Percentiles rank a stretch among this genome's conserved stretches.
Conservation (phyloP, 1,140 invertebrate species). For the Aporrectodea caliginosa region DNA sequence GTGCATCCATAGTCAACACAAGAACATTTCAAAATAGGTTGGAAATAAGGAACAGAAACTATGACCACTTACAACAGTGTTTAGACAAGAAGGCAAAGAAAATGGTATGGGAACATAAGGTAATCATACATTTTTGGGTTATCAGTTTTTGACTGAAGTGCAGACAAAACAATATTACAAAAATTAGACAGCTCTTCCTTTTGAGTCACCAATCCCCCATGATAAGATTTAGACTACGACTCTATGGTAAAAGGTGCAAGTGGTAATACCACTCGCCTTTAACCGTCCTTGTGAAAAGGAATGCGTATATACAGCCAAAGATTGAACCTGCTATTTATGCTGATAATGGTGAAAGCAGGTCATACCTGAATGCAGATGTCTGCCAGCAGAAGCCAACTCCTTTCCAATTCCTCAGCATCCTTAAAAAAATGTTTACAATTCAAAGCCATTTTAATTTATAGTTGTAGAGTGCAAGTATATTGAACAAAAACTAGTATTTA, state of each 20-base stretch:
- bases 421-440: conserved; percentile 35
- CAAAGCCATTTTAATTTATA: neutral
- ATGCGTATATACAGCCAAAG: too few species aligned
- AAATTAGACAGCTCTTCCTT: neutral
- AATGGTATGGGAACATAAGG: too few species aligned
- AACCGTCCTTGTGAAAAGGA: too few species aligned
- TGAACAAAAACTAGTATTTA: neutral
- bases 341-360: neutral
- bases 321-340: too few species aligned
- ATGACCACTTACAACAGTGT: too few species aligned
- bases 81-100: too few species aligned
- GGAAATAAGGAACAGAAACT: too few species aligned
- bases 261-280: neutral
- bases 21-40: too few species aligned
- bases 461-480: neutral
- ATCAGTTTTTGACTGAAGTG: neutral
- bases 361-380: conserved; percentile 80
- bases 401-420: conserved; percentile 91
- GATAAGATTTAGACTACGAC: neutral
- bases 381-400: conserved; percentile 85
- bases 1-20: too few species aligned
- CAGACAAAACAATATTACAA: neutral
- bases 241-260: neutral
- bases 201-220: neutral
- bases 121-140: too few species aligned